Conservation (phyloP, 2,797 vertebrate species). For the Coccyzus lansbergi region DNA sequence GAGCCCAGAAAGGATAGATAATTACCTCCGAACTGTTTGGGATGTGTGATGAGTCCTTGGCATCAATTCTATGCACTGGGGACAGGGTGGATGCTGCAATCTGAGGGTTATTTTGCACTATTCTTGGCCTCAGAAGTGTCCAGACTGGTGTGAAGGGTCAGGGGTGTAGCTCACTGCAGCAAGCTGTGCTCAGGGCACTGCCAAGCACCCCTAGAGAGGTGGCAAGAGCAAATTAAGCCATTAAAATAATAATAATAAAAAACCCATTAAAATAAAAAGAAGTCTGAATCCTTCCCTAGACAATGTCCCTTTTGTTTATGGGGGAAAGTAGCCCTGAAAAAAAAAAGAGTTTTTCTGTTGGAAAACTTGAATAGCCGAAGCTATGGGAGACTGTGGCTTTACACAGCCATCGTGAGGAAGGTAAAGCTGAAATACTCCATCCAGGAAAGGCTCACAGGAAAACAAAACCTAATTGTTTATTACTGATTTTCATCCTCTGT, state of each 20-base stretch:
- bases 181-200: accelerated
- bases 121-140: background rate
- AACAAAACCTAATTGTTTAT: background rate
- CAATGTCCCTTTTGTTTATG: constrained; percentile 23
- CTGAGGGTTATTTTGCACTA: background rate
- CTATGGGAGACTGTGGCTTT: constrained; percentile 1
- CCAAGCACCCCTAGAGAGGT: background rate
- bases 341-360: background rate
- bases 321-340: background rate
- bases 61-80: background rate
- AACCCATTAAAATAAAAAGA: too few relatives aligned
- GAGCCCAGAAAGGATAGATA: background rate
- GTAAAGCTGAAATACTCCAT: constrained; percentile 2
- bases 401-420: background rate
- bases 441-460: background rate
- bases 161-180: background rate
- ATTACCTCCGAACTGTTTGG: background rate
- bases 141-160: accelerated
- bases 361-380: background rate
- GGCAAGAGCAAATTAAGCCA: background rate
- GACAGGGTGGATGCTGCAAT: background rate
- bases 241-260: too few relatives aligned
- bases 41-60: background rate
- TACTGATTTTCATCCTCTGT: background rate
- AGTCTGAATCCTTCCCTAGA: constrained; percentile 22